Evolutionary conservation across 1,140 invertebrate species (phyloP), one percentile per base, ranked within the genome.

Genomic region (Melitaea cinxia): DNA sequence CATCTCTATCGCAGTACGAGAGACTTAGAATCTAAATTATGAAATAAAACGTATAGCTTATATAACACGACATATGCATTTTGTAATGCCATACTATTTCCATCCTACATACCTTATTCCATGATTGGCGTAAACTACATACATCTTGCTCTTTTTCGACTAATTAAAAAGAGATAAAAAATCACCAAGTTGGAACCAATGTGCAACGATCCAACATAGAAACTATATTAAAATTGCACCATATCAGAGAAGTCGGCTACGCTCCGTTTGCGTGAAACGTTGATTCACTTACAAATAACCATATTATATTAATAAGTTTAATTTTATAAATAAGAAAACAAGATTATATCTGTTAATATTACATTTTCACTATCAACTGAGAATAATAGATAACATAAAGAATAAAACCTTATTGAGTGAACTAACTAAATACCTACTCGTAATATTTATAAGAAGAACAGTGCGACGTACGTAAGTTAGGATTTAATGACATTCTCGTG

Each of bases 201-300:
- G 17, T 42, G n/a, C n/a, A n/a, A n/a, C n/a, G n/a, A 47, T 47
- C 15, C 4, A 58, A n/a, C 17, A 15, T 54, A 57, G 65, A 68
- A 67, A 68, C 59, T 50, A 60, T 37, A 30, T 57, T n/a, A n/a
- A n/a, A 62, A 68, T 68, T 68, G 49, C 65, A 39, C 65, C 58
- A 68, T 62, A 30, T 17, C n/a, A 10, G 30, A 56, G 33, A 62
- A 61, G 28, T 45, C 39, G 19, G 59, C 26, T 58, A 68, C 37
- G 60, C 60, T 58, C 42, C 37, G 60, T 35, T 58, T 57, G 47
- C 50, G 33, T 39, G 47, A 53, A 55, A 68, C 57, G 35, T 54
- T 39, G 54, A 47, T 62, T 53, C 53, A 53, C 58, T 17, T 50
- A 37, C n/a, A 65, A 24, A 37, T 39, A 53, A 47, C 53, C 35